A percentile compares a stretch with the other conserved stretches of the same genome.
phyloP scores from a whole-genome alignment of 2,888 invertebrate genomes.

The Calameuta pallipes region DNA sequence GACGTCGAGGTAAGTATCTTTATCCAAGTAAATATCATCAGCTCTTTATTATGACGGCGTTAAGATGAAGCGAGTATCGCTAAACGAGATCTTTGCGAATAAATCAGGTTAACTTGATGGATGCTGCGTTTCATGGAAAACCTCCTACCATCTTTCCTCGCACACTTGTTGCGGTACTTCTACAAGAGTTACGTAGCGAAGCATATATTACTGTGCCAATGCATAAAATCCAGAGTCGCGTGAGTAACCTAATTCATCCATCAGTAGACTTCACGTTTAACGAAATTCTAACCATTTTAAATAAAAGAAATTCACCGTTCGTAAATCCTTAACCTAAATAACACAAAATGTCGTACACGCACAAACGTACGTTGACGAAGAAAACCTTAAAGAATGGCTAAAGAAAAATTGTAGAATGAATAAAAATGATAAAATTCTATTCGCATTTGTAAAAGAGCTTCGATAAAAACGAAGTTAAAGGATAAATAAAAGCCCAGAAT shows the following conservation, averaged over 20 bases:
- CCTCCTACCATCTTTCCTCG: neutral
- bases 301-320: neutral
- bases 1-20: neutral
- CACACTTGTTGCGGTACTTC: neutral
- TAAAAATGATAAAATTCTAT: neutral
- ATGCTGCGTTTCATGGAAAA: neutral
- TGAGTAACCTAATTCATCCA: neutral
- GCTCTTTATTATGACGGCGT: neutral
- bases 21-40: neutral
- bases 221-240: neutral
- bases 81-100: neutral
- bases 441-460: neutral
- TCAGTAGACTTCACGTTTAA: neutral
- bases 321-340: too few species aligned
- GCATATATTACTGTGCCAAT: neutral
- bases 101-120: neutral
- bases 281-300: neutral
- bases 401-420: neutral
- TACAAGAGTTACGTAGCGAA: neutral
- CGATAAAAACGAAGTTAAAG: neutral
- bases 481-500: neutral
- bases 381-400: too few species aligned
- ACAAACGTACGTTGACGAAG: too few species aligned
- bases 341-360: too few species aligned
- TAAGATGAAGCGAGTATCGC: neutral